Evolutionary conservation across 2,797 vertebrate genomes (phyloP).

Genomic region (Acomys russatus): DNA sequence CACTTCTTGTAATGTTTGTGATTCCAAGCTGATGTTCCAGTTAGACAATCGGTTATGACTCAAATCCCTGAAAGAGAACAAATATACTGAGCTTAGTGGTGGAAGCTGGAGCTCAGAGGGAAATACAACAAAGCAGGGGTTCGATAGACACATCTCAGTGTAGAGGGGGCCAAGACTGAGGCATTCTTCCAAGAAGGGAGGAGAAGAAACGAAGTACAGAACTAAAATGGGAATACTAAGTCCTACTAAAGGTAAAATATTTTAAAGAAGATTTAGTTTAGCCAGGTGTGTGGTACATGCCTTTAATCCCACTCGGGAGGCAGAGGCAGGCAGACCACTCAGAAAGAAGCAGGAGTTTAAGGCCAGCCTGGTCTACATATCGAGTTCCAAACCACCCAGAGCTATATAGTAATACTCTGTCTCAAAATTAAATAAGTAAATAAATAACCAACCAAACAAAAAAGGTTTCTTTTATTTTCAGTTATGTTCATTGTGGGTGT

Average conservation of each 20-base stretch:
- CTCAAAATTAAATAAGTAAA: neutral
- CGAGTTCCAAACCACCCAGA: neutral
- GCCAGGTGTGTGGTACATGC: neutral
- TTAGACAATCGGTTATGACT: conserved; percentile 90
- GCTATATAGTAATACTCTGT: neutral
- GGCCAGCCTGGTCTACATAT: neutral
- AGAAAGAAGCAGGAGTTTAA: neutral
- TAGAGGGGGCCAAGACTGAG: neutral
- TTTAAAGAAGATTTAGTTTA: neutral
- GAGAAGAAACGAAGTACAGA: neutral
- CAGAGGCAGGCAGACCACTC: neutral
- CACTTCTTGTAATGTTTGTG: conserved; percentile 90
- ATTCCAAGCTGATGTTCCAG: conserved; percentile 88
- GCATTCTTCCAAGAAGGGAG: neutral
- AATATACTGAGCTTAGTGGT: conserved; percentile 49
- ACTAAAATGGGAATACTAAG: neutral
- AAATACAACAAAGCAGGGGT: neutral
- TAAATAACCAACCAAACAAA: neutral
- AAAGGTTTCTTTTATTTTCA: neutral
- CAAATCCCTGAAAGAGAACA: conserved; percentile 87
- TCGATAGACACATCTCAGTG: neutral
- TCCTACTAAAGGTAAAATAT: neutral
- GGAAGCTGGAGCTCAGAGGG: neutral
- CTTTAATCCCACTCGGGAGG: neutral
- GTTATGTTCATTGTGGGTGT: neutral